Conservation (phyloP, 2,888 invertebrate genomes). For the Sesamia inferens region DNA sequence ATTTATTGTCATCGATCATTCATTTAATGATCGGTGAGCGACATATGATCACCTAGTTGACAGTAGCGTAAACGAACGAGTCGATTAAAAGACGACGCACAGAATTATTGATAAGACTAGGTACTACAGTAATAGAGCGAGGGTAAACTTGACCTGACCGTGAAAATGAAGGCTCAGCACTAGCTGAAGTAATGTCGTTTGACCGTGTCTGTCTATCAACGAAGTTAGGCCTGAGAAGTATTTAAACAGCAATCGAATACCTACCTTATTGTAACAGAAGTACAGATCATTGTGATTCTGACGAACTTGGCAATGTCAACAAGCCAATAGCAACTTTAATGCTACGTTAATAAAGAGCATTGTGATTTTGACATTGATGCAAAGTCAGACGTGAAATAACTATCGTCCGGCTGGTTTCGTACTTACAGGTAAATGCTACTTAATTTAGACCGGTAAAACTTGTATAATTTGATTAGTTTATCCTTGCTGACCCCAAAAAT, state of each 20-base stretch:
- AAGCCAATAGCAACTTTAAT: not conserved
- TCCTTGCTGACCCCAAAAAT: slow-evolving; percentile 29
- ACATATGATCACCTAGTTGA: not conserved
- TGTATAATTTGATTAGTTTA: slow-evolving; percentile 15
- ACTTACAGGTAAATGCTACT: slow-evolving; percentile 23
- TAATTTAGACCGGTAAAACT: slow-evolving; percentile 29
- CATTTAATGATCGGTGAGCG: no score
- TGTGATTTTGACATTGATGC: not conserved
- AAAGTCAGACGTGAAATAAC: not conserved
- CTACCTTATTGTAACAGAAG: no score
- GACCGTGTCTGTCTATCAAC: not conserved
- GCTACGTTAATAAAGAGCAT: not conserved
- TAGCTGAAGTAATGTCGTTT: not conserved
- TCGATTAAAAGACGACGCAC: not conserved
- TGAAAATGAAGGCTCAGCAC: slow-evolving; percentile 1
- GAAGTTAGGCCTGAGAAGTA: not conserved
- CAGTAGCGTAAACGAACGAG: not conserved
- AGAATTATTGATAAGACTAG: not conserved
- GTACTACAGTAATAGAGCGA: not conserved
- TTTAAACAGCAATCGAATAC: no score
- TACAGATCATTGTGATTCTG: no score
- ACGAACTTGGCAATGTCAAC: no score
- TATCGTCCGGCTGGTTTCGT: no score
- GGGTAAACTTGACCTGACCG: not conserved
- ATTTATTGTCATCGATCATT: no score